Evolutionary conservation across 35 echinoderm and acorn worm genomes (phyloP).

Genomic region (Stichopus chloronotus): DNA sequence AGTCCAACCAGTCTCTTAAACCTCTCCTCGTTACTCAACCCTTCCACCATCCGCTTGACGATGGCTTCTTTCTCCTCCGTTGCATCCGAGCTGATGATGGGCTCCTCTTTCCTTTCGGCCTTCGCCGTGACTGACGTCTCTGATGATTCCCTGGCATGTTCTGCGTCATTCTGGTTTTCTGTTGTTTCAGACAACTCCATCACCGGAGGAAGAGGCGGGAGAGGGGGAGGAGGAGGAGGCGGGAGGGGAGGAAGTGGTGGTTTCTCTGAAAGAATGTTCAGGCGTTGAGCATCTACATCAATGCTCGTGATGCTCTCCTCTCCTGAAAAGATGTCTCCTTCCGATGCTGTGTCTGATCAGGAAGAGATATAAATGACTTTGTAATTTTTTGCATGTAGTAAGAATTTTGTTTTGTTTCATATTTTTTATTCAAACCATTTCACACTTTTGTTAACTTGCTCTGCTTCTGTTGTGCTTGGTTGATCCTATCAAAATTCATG

Average conservation of each 20-base stretch:
- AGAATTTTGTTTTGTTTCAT: too few species aligned
- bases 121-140: not conserved
- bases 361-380: not conserved
- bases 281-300: not conserved
- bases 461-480: too few species aligned
- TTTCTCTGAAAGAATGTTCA: too few species aligned
- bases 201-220: not conserved
- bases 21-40: not conserved
- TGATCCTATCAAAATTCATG: too few species aligned
- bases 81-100: not conserved
- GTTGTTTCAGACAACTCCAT: not conserved
- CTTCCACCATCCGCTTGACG: not conserved
- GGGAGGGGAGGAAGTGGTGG: not conserved
- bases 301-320: slow-evolving; percentile 49
- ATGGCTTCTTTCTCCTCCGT: not conserved
- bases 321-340: slow-evolving; percentile 66
- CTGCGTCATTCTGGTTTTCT: not conserved
- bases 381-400: too few species aligned
- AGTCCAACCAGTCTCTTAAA: slow-evolving; percentile 27
- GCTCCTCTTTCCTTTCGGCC: not conserved
- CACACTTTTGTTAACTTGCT: too few species aligned
- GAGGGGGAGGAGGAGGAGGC: not conserved
- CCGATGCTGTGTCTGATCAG: slow-evolving; percentile 63
- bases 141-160: not conserved
- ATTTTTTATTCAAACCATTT: too few species aligned